Evolutionary conservation across 1,140 invertebrate species (phyloP).

Genomic region (Orchesella cincta): DNA sequence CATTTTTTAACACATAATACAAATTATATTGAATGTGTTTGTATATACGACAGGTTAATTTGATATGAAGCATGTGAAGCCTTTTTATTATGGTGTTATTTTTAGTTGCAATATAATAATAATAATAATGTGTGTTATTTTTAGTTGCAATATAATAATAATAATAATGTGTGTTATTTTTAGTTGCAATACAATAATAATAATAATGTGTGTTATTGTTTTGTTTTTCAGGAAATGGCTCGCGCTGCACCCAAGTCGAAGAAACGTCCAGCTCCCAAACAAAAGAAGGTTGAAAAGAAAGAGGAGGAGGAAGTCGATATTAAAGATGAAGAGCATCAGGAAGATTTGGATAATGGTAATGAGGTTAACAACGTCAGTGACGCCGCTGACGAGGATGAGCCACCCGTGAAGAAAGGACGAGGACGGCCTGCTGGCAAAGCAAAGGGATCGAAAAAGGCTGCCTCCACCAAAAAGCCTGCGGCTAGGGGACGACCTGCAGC

Average conservation of each 20-base stretch:
- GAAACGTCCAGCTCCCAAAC: neutral
- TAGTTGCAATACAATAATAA: neutral
- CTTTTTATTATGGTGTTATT: no score
- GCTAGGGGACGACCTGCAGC: neutral
- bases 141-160: neutral
- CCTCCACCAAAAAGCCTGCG: neutral
- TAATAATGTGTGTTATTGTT: neutral
- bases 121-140: neutral
- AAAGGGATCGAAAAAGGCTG: constrained; percentile 20
- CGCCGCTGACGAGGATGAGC: constrained; percentile 5
- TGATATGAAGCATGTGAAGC: no score
- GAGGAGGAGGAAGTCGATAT: constrained; percentile 2
- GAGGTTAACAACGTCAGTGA: neutral
- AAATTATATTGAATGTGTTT: no score
- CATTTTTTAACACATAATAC: no score
- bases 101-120: neutral
- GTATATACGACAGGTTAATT: no score
- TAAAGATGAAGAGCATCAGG: neutral
- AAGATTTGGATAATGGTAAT: constrained; percentile 3
- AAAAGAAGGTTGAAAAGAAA: neutral
- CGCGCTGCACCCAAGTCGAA: constrained; percentile 5
- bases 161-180: neutral
- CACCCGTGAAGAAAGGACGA: constrained; percentile 23
- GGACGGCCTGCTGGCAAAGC: neutral
- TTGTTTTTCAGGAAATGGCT: neutral